phyloP scores from a whole-genome alignment of 2,797 vertebrate species.

The Gymnocypris eckloni region DNA sequence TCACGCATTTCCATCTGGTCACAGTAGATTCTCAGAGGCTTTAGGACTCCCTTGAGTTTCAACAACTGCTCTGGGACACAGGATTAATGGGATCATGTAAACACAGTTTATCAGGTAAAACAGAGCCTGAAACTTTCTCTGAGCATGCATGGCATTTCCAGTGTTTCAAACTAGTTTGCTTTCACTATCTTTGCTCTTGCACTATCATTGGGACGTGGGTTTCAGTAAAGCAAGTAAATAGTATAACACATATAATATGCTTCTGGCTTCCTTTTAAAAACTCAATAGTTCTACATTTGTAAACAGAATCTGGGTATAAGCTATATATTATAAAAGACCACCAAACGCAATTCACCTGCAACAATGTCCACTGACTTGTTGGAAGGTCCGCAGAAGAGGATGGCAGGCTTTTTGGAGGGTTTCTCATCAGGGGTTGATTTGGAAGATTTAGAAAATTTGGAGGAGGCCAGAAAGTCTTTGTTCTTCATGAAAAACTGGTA shows the following conservation, averaged over 20 bases:
- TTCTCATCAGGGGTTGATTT: not conserved
- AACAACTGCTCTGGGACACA: constrained; percentile 47
- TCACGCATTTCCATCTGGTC: constrained; percentile 84
- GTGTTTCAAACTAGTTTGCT: too few relatives aligned
- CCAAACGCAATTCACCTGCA: constrained; percentile 76
- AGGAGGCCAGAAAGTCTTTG: not conserved
- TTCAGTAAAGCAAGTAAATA: too few relatives aligned
- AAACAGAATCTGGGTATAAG: not conserved
- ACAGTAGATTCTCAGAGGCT: constrained; percentile 85
- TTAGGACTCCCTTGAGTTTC: constrained; percentile 61
- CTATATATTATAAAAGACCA: not conserved
- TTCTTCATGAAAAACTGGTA: constrained; percentile 74
- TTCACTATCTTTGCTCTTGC: too few relatives aligned
- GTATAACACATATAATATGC: too few relatives aligned
- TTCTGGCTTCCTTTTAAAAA: too few relatives aligned
- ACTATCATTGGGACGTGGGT: too few relatives aligned
- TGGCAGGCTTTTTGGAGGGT: constrained; percentile 47
- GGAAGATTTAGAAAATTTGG: too few relatives aligned
- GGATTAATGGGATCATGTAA: not conserved
- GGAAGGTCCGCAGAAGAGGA: constrained; percentile 93
- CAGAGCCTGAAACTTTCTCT: not conserved
- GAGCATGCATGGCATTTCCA: too few relatives aligned
- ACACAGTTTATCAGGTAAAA: not conserved
- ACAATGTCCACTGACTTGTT: constrained; percentile 95
- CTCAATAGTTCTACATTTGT: not conserved